Conservation (phyloP, 2,113 vertebrate genomes). For the Chloebia gouldiae region DNA sequence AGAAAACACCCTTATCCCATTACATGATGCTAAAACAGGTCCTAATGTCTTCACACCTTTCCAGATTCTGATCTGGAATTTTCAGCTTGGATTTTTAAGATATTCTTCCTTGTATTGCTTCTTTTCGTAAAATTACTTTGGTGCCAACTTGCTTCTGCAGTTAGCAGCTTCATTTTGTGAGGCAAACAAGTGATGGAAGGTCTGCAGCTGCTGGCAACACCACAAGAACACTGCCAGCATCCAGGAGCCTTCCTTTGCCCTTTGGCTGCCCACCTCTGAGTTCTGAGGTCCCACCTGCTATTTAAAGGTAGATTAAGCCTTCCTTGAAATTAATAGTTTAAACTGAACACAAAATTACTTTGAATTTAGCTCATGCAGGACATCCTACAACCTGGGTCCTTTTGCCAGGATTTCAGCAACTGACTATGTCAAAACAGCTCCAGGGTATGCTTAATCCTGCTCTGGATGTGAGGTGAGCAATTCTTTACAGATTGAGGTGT, state of each 20-base stretch:
- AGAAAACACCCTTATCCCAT: background rate
- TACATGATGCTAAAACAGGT: background rate
- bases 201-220: background rate
- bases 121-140: background rate
- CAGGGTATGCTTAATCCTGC: background rate
- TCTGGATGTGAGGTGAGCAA: background rate
- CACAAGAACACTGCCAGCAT: background rate
- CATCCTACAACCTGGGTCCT: background rate
- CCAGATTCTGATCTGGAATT: background rate
- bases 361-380: background rate
- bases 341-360: background rate
- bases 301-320: background rate
- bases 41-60: background rate
- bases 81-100: background rate
- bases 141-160: background rate
- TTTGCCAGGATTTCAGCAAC: background rate
- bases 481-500: background rate
- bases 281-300: background rate
- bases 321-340: background rate
- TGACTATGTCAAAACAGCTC: background rate
- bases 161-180: background rate
- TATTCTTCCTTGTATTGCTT: background rate
- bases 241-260: background rate
- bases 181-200: background rate
- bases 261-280: background rate